A percentile compares a stretch with the other conserved stretches of the same genome.
These are phyloP conservation scores for Trematomus loennbergii DNA, from an alignment of 2,113 vertebrate genomes.

Conservation along the genomic window DNA sequence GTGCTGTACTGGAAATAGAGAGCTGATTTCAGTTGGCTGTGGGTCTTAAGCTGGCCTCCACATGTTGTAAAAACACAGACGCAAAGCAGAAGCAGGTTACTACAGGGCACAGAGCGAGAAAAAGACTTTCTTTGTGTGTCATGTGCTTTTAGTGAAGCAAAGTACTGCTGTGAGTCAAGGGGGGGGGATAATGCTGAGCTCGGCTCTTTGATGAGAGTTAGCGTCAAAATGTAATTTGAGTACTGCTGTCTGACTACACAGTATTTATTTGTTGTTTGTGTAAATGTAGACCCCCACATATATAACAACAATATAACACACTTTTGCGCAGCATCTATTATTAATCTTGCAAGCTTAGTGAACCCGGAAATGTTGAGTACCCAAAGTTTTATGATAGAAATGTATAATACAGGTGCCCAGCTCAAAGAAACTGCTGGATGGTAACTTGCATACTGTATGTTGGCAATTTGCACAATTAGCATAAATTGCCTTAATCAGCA, in stretches of 20 bases:
- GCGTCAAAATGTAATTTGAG: neutral
- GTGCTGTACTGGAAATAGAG: conserved; percentile 32
- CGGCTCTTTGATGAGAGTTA: neutral
- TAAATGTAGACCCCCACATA: neutral
- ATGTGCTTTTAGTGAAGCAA: neutral
- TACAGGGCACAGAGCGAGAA: conserved; percentile 5
- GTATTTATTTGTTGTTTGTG: neutral
- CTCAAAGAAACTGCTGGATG: too few species aligned
- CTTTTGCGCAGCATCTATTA: too few species aligned
- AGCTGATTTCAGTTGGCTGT: conserved; percentile 43
- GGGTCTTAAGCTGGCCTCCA: conserved; percentile 22
- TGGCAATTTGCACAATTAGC: too few species aligned
- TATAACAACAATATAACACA: too few species aligned
- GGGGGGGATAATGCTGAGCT: neutral
- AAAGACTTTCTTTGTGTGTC: conserved; percentile 13
- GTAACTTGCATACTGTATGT: too few species aligned
- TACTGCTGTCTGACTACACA: neutral
- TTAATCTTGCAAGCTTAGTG: too few species aligned
- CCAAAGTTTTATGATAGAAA: too few species aligned
- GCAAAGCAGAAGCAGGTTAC: conserved; percentile 39
- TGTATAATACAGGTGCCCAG: too few species aligned
- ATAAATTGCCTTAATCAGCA: too few species aligned
- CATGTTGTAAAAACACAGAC: conserved; percentile 31
- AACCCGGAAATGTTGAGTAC: too few species aligned
- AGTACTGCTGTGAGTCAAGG: conserved; percentile 5